phyloP scores from a whole-genome alignment of 1,140 invertebrate species.

The Drosophila sechellia region DNA sequence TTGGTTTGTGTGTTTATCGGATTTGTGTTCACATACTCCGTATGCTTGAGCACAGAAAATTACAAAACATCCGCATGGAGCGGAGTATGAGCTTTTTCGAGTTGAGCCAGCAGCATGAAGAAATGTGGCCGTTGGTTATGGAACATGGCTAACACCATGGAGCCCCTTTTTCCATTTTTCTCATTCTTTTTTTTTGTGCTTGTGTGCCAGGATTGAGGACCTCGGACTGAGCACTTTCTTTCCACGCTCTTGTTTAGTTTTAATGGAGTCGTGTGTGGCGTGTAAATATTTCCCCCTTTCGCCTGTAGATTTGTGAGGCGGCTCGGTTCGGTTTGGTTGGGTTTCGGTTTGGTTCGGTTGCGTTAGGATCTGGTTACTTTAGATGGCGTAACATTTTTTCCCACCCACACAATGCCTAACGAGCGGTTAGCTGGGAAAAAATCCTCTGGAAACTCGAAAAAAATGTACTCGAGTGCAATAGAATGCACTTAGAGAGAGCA shows the following conservation, averaged over 20 bases:
- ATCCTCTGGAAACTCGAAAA: constrained; percentile 4
- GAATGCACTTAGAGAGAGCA: neutral
- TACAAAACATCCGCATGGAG: constrained; percentile 46
- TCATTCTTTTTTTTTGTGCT: neutral
- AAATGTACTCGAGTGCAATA: constrained; percentile 14
- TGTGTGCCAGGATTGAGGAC: constrained; percentile 7
- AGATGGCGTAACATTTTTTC: constrained; percentile 31
- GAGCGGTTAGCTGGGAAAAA: constrained; percentile 42
- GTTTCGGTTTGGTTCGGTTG: constrained; percentile 23
- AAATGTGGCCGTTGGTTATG: constrained; percentile 69
- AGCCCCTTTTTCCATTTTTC: constrained; percentile 10
- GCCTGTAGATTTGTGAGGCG: constrained; percentile 45
- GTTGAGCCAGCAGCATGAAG: constrained; percentile 21
- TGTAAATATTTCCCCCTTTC: constrained; percentile 63
- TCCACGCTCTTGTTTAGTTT: constrained; percentile 62
- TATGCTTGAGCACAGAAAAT: constrained; percentile 47
- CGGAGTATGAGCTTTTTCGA: constrained; percentile 40
- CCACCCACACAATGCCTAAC: constrained; percentile 50
- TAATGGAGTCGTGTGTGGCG: constrained; percentile 72
- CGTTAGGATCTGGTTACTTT: constrained; percentile 30
- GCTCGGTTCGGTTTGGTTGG: constrained; percentile 27
- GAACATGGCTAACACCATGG: constrained; percentile 47
- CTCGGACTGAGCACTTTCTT: constrained; percentile 23
- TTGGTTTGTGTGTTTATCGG: constrained; percentile 46
- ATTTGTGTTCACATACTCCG: constrained; percentile 63